A percentile compares a stretch with the other conserved stretches of the same genome.
Evolutionary conservation across 2,113 vertebrate genomes (phyloP).

Genomic region (Trematomus loennbergii): DNA sequence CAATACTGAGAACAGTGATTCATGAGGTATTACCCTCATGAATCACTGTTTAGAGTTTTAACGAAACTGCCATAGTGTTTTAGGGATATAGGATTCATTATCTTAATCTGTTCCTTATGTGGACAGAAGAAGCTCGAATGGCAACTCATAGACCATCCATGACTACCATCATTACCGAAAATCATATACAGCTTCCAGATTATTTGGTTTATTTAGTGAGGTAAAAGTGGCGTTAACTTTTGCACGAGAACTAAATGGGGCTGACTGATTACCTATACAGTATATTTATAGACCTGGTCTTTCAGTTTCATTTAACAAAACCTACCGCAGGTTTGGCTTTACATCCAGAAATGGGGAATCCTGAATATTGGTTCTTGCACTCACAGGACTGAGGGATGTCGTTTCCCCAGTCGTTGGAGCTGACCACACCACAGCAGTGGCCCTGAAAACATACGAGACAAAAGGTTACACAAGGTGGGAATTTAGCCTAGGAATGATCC

Average conservation of each 20-base stretch:
- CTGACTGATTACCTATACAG: neutral
- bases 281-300: neutral
- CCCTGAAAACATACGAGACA: neutral
- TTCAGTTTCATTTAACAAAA: neutral
- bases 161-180: too few species aligned
- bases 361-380: neutral
- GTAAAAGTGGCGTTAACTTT: neutral
- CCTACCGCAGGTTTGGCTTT: conserved; percentile 41
- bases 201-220: neutral
- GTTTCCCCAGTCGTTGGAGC: conserved; percentile 35
- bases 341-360: neutral
- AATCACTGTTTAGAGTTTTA: too few species aligned
- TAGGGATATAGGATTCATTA: neutral
- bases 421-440: conserved; percentile 55
- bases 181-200: neutral
- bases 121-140: neutral
- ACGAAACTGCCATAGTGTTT: neutral
- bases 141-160: too few species aligned
- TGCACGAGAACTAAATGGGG: neutral
- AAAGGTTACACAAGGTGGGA: neutral
- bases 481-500: too few species aligned
- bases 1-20: neutral
- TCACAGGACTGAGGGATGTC: conserved; percentile 6
- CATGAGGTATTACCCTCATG: too few species aligned
- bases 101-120: neutral